These are phyloP conservation scores for Ruditapes philippinarum DNA, from an alignment of 1,140 invertebrate species.

Conservation along the genomic window DNA sequence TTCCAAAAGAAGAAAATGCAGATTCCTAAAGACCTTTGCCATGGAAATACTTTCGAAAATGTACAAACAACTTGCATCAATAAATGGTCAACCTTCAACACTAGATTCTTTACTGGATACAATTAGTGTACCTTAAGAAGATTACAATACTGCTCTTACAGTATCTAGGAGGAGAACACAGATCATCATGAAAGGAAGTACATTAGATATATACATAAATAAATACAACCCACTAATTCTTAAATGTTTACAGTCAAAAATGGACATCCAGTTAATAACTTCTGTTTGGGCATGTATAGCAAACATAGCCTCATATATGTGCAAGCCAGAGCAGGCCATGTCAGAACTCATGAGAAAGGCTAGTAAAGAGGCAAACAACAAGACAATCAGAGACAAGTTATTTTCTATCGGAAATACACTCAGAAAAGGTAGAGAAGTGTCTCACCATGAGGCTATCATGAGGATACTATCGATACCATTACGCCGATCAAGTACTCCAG, in stretches of 20 bases:
- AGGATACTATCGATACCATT: constrained; percentile 30
- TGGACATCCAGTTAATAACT: not conserved
- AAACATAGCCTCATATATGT: no score
- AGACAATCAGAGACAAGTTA: constrained; percentile 18
- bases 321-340: no score
- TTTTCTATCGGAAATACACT: constrained; percentile 33
- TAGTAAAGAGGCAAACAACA: constrained; percentile 32
- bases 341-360: constrained; percentile 7
- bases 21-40: not conserved
- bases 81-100: constrained; percentile 1
- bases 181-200: no score
- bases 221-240: no score
- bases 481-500: constrained; percentile 1
- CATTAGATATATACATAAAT: no score
- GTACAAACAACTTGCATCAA: not conserved
- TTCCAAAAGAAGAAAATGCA: not conserved
- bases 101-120: not conserved
- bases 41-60: constrained; percentile 23
- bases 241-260: no score
- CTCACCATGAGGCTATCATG: constrained; percentile 36
- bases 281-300: not conserved
- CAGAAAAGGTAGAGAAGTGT: constrained; percentile 26
- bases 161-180: no score
- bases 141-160: no score
- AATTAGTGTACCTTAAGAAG: not conserved